These are phyloP conservation scores for Dasyurus viverrinus DNA, from an alignment of 2,113 vertebrate species.

Conservation along the genomic window DNA sequence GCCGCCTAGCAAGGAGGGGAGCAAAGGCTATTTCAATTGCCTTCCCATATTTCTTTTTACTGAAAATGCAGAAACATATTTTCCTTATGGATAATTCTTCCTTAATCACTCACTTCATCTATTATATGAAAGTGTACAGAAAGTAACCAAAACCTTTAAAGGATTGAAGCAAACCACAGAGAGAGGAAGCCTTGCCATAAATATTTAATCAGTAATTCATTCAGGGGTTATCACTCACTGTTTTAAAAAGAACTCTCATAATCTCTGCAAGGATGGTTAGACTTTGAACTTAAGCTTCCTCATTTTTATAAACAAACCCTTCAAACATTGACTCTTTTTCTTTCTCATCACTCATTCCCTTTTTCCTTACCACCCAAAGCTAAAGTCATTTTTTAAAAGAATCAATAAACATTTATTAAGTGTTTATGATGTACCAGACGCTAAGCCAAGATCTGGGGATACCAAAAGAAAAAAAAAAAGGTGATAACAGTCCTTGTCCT, in stretches of 20 bases:
- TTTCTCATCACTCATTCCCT: background rate
- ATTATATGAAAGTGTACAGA: slow-evolving; percentile 1
- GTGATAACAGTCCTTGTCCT: background rate
- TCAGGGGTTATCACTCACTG: background rate
- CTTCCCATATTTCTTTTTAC: background rate
- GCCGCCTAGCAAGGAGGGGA: background rate
- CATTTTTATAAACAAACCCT: background rate
- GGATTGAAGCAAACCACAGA: background rate
- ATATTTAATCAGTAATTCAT: background rate
- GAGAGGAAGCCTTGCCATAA: background rate
- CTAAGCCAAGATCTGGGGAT: no score
- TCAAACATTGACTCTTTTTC: background rate
- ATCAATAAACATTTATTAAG: background rate
- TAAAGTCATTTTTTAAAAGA: background rate
- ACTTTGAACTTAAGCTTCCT: background rate
- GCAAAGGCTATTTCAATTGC: no score
- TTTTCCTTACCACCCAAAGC: background rate
- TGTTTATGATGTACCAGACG: no score
- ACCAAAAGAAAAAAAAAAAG: background rate
- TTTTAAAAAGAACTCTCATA: background rate
- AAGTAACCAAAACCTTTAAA: background rate
- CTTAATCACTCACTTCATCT: background rate
- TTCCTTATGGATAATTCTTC: slow-evolving; percentile 1
- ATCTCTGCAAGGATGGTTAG: background rate
- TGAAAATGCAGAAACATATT: background rate